Evolutionary conservation across 2,113 vertebrate species (phyloP).

Genomic region (Calcarius ornatus): DNA sequence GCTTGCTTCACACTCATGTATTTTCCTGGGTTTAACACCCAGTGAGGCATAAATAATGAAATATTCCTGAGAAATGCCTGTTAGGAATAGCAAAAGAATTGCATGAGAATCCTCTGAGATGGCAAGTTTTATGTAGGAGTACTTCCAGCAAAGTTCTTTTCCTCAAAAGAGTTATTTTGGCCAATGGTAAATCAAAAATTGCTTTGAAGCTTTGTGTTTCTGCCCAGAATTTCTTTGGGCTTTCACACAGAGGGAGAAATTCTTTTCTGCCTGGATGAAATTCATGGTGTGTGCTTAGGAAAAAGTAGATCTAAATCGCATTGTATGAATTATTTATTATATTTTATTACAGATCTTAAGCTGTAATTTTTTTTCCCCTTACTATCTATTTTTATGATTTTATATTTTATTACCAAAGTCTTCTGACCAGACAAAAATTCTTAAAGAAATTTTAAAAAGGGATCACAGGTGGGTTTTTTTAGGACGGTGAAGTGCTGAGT

Average conservation of each 20-base stretch:
- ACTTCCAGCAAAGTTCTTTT: background rate
- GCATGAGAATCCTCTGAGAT: background rate
- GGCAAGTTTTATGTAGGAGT: background rate
- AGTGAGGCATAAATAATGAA: background rate
- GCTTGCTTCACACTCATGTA: rapidly evolving
- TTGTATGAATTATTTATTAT: background rate
- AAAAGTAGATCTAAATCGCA: background rate
- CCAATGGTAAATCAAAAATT: background rate
- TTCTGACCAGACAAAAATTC: background rate
- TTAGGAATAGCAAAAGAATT: background rate
- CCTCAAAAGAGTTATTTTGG: background rate
- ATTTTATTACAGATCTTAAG: background rate
- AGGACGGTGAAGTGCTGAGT: background rate
- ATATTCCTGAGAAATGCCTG: background rate
- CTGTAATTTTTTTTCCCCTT: background rate
- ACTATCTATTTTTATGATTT: background rate
- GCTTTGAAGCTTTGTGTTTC: background rate
- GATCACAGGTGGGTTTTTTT: background rate
- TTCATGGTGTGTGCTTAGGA: background rate
- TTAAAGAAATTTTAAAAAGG: background rate
- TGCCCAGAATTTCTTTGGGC: background rate
- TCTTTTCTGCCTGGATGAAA: background rate
- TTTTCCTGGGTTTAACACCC: background rate
- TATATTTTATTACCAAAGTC: background rate
- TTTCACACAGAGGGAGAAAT: background rate